Percentiles rank a stretch among this genome's conserved stretches.
phyloP scores from a whole-genome alignment of 1,140 invertebrate species.

The Mamestra configurata region DNA sequence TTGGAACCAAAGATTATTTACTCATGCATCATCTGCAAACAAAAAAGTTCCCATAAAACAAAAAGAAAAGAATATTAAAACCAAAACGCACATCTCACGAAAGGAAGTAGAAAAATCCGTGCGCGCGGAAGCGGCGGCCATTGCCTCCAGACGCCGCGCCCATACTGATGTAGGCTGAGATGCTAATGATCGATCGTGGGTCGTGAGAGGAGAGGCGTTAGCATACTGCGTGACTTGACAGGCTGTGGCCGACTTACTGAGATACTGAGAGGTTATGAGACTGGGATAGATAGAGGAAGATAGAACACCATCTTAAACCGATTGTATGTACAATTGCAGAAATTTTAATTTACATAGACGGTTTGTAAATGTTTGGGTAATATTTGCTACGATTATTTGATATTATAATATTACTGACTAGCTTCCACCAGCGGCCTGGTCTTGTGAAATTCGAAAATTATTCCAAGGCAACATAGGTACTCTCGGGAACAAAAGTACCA shows the following conservation, averaged over 20 bases:
- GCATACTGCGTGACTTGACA: slow-evolving; percentile 53
- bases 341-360: too few species aligned
- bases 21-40: not conserved
- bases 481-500: too few species aligned
- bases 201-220: slow-evolving; percentile 59
- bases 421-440: too few species aligned
- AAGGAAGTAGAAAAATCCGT: slow-evolving; percentile 70
- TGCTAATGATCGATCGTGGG: slow-evolving; percentile 59
- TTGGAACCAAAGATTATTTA: too few species aligned
- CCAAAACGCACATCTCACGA: slow-evolving; percentile 57
- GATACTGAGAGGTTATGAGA: not conserved
- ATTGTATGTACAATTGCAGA: too few species aligned
- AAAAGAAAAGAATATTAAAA: slow-evolving; percentile 36
- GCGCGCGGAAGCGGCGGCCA: slow-evolving; percentile 73
- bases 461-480: too few species aligned
- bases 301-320: too few species aligned
- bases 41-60: slow-evolving; percentile 10
- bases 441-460: too few species aligned
- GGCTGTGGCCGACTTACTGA: slow-evolving; percentile 9
- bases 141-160: slow-evolving; percentile 65
- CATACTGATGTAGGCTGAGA: slow-evolving; percentile 71
- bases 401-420: too few species aligned
- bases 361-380: too few species aligned
- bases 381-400: too few species aligned
- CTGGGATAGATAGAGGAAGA: too few species aligned